Percentiles rank a stretch among this genome's conserved stretches.
Evolutionary conservation across 2,113 vertebrate species (phyloP).

Genomic region (Hippolais icterina): DNA sequence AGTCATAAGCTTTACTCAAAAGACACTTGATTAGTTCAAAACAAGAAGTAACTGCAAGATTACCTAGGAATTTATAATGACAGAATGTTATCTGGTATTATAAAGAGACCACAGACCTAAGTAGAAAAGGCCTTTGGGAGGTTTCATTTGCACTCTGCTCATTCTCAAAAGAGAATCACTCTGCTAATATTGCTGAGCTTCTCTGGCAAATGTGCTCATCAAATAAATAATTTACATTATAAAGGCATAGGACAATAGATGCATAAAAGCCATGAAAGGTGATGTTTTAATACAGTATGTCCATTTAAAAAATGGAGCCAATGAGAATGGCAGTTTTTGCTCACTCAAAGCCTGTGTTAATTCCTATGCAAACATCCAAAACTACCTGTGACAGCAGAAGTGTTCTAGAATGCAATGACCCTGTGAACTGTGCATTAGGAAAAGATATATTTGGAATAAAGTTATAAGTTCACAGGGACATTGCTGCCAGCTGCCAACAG

Average conservation of each 20-base stretch:
- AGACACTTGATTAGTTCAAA: background rate
- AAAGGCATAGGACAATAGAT: slow-evolving; percentile 25
- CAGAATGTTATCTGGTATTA: background rate
- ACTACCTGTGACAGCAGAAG: background rate
- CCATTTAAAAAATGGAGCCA: background rate
- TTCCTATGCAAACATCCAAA: background rate
- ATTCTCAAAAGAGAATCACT: background rate
- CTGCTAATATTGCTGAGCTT: background rate
- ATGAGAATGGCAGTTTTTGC: background rate
- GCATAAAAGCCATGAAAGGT: slow-evolving; percentile 31
- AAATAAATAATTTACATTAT: slow-evolving; percentile 72
- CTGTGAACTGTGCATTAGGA: background rate
- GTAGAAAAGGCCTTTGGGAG: background rate
- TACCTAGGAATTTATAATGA: background rate
- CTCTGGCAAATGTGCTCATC: slow-evolving; percentile 45
- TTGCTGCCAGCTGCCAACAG: background rate
- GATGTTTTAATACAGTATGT: background rate
- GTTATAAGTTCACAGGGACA: background rate
- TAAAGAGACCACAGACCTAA: background rate
- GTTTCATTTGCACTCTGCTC: background rate
- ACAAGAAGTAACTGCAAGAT: background rate
- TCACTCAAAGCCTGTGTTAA: background rate
- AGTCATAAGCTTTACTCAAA: slow-evolving; percentile 19
- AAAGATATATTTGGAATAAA: background rate
- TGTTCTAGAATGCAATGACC: background rate